Evolutionary conservation across 2,888 invertebrate genomes (phyloP).

Genomic region (Ectobius pallidus): DNA sequence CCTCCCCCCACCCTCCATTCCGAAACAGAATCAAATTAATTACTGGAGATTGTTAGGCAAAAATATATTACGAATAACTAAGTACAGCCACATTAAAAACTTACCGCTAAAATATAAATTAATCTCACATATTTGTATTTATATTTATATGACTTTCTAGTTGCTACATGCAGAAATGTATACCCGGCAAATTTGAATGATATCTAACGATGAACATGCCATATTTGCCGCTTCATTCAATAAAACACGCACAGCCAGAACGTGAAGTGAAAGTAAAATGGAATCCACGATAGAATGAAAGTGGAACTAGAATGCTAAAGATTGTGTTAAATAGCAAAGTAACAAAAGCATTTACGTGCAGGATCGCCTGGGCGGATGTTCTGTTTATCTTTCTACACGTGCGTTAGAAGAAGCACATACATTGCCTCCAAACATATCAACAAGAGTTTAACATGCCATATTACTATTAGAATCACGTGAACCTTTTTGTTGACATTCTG

Average conservation of each 20-base stretch:
- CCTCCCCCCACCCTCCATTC: too few species aligned
- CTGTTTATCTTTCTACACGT: background rate
- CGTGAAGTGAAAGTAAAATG: slow-evolving; percentile 29
- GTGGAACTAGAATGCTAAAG: slow-evolving; percentile 22
- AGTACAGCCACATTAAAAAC: too few species aligned
- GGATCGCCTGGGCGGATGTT: background rate
- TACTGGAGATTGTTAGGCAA: too few species aligned
- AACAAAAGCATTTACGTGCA: background rate
- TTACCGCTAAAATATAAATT: too few species aligned
- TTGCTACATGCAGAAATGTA: background rate
- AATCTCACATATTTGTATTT: too few species aligned
- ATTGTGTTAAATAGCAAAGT: background rate
- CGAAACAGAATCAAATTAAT: too few species aligned
- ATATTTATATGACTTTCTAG: too few species aligned
- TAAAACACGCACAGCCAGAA: slow-evolving; percentile 10
- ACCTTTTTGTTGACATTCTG: slow-evolving; percentile 25
- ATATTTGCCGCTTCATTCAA: background rate
- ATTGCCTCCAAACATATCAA: too few species aligned
- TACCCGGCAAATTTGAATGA: background rate
- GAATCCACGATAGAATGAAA: slow-evolving; percentile 13
- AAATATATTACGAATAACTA: too few species aligned
- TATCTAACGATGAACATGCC: background rate
- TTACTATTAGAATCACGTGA: slow-evolving; percentile 29
- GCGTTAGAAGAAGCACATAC: background rate
- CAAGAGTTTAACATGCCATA: background rate